Evolutionary conservation across 1,140 invertebrate genomes (phyloP).

Genomic region (Atta cephalotes): DNA sequence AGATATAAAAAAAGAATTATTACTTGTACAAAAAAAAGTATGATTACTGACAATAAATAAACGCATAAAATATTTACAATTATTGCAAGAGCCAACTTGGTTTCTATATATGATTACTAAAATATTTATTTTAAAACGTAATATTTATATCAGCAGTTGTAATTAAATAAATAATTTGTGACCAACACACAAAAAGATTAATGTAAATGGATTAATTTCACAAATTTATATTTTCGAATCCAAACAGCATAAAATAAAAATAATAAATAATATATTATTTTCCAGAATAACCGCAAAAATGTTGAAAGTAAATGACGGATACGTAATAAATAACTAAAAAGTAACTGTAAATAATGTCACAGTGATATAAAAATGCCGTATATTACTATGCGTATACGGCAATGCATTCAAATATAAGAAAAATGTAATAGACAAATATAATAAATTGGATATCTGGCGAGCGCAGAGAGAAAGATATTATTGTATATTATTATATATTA

Average conservation of each 20-base stretch:
- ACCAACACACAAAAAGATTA: slow-evolving; percentile 11
- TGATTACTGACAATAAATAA: slow-evolving; percentile 10
- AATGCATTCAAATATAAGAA: neutral
- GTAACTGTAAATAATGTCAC: neutral
- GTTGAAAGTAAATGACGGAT: slow-evolving; percentile 26
- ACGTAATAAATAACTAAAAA: slow-evolving; percentile 19
- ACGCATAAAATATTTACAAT: slow-evolving; percentile 1
- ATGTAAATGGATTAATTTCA: slow-evolving; percentile 29
- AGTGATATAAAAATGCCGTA: neutral
- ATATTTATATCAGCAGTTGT: neutral
- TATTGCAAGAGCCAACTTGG: neutral
- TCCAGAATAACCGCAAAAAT: neutral
- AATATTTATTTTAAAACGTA: slow-evolving; percentile 11
- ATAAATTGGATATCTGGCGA: neutral
- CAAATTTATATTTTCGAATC: slow-evolving; percentile 23
- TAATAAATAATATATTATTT: slow-evolving; percentile 35
- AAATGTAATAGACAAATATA: neutral
- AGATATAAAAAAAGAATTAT: neutral
- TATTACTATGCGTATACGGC: neutral
- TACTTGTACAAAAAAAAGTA: neutral
- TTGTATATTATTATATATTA: neutral
- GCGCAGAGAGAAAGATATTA: neutral
- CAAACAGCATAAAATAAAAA: slow-evolving; percentile 20
- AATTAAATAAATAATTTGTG: slow-evolving; percentile 15
- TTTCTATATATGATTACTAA: neutral